Evolutionary conservation across 1,140 invertebrate genomes (phyloP).

Genomic region (Potamilus streckersoni): DNA sequence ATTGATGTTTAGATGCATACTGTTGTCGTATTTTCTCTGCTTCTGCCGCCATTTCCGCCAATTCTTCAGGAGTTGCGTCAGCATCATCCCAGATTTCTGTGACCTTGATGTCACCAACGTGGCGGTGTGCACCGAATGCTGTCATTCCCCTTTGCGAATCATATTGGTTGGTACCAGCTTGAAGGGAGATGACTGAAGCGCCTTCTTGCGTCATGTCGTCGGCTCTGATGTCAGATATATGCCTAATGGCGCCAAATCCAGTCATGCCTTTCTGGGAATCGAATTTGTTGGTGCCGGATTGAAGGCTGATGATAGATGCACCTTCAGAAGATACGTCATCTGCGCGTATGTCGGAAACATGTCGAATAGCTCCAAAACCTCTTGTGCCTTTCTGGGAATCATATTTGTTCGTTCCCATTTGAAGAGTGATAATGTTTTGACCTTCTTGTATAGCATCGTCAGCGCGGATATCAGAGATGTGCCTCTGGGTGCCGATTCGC

Average conservation of each 20-base stretch:
- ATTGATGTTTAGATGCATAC: too few species aligned
- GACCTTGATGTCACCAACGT: constrained; percentile 25
- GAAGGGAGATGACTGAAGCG: constrained; percentile 17
- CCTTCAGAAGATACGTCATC: constrained; percentile 68
- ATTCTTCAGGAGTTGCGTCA: background rate
- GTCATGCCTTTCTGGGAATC: constrained; percentile 93
- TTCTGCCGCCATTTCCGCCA: too few species aligned
- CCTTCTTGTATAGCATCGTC: constrained; percentile 76
- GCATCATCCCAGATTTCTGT: constrained; percentile 23
- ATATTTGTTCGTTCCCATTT: constrained; percentile 90
- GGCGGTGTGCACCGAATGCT: constrained; percentile 13
- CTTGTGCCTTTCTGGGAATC: constrained; percentile 70
- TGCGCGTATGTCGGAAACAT: constrained; percentile 74
- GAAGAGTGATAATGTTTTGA: constrained; percentile 88
- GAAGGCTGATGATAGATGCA: constrained; percentile 86
- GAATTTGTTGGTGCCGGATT: constrained; percentile 89
- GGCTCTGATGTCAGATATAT: constrained; percentile 23
- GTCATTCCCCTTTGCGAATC: constrained; percentile 22
- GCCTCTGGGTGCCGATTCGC: constrained; percentile 59
- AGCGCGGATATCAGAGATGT: constrained; percentile 49
- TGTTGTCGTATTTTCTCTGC: too few species aligned
- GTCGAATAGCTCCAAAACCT: constrained; percentile 80
- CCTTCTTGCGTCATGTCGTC: constrained; percentile 18
- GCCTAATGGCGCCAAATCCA: constrained; percentile 22
- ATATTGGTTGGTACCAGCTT: constrained; percentile 23